phyloP scores from a whole-genome alignment of 2,888 invertebrate species.

The Pachliopta kotzebuea region DNA sequence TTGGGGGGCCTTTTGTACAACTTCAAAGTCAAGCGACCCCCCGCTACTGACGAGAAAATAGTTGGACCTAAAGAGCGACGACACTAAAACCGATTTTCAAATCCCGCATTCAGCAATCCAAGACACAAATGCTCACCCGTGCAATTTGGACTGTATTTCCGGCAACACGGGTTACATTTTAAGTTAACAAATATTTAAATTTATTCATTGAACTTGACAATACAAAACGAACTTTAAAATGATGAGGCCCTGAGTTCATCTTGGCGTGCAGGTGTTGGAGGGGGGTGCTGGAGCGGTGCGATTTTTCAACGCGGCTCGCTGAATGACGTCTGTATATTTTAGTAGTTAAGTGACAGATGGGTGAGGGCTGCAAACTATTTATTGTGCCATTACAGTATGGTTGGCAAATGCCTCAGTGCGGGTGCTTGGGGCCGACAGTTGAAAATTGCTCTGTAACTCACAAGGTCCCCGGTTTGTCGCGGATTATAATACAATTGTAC shows the following conservation, averaged over 20 bases:
- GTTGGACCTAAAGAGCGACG: conserved; percentile 41
- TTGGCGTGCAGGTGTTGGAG: conserved; percentile 29
- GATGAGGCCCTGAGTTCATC: conserved; percentile 32
- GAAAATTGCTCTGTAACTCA: conserved; percentile 60
- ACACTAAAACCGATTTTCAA: conserved; percentile 49
- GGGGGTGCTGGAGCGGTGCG: conserved; percentile 66
- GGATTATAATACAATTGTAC: conserved; percentile 51
- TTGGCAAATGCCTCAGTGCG: conserved; percentile 62
- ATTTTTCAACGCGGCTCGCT: conserved; percentile 72
- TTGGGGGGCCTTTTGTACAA: conserved; percentile 76
- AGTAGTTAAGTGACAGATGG: conserved; percentile 79
- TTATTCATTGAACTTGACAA: conserved; percentile 57
- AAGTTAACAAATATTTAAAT: conserved; percentile 80
- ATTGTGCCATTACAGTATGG: conserved; percentile 74
- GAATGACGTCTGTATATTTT: conserved; percentile 79
- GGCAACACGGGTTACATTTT: conserved; percentile 80
- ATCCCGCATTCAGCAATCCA: conserved; percentile 42
- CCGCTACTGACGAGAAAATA: conserved; percentile 40
- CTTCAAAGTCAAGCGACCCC: conserved; percentile 78
- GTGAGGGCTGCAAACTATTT: conserved; percentile 76
- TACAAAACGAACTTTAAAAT: conserved; percentile 52
- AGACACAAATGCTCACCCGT: conserved; percentile 73
- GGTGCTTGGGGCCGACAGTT: conserved; percentile 66
- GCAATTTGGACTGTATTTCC: conserved; percentile 80
- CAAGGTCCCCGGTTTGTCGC: conserved; percentile 45